Conservation (phyloP, 2,797 vertebrate species). For the Falco biarmicus region DNA sequence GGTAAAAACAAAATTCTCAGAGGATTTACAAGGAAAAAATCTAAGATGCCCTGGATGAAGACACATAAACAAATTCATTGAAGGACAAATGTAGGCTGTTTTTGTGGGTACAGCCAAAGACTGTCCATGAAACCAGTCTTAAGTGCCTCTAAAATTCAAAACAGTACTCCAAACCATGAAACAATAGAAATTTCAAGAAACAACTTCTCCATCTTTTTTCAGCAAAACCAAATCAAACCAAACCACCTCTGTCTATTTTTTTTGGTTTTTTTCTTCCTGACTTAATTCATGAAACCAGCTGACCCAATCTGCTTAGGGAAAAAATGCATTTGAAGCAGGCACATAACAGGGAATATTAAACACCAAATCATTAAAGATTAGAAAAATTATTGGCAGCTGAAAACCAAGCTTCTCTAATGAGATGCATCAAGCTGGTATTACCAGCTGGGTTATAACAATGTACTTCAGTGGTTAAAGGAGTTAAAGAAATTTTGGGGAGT, state of each 20-base stretch:
- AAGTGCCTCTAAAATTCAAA: neutral
- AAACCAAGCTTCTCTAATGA: neutral
- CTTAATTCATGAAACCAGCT: neutral
- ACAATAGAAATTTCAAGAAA: neutral
- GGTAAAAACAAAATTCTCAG: neutral
- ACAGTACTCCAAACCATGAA: neutral
- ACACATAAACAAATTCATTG: neutral
- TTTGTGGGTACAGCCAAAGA: neutral
- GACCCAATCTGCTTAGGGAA: neutral
- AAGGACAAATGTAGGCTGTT: neutral
- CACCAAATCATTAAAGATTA: neutral
- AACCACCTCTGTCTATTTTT: neutral
- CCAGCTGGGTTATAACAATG: neutral
- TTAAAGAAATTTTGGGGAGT: neutral
- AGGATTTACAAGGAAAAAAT: neutral
- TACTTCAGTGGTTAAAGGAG: neutral
- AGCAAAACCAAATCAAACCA: neutral
- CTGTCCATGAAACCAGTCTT: neutral
- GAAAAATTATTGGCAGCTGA: neutral
- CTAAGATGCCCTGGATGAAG: neutral
- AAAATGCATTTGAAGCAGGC: neutral
- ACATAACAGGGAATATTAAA: neutral
- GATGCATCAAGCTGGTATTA: neutral
- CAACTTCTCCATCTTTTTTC: neutral
- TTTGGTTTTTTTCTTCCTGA: neutral